Base-by-base conservation (phyloP, 2,888 invertebrate species). In the Phengaris alcon region DNA sequence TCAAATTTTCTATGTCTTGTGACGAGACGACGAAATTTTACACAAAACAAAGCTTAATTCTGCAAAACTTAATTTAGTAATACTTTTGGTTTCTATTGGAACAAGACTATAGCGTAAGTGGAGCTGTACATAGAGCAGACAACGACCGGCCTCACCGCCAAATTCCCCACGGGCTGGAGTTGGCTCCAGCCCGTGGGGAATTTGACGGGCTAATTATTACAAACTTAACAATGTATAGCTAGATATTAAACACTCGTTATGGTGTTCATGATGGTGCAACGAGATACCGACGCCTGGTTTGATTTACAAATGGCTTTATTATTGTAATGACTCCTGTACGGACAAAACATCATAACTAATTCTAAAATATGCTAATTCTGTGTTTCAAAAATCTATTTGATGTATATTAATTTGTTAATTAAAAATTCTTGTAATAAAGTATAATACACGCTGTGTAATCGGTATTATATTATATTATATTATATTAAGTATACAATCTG, bases 81-180 rank as follows among this genome's bases (percentile, higher is more conserved):
- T 59, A 44, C 6, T 12, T 64, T 64, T 64, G 64, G 64, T 64
- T 64, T 64, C 64, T 64, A 64, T 12, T 44, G 64, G 2, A 6
- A 2, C 13, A 13, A 22, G 35, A 64, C 51, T 15, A 51, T 70
- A 70, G 22, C n/a, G 10, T 51, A 22, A 51, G 70, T 48, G 15
- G 15, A 15, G 70, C 51, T 70, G 70, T 70, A 70, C 70, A 70
- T 48, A 70, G 70, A 70, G 51, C 51, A 10, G 15, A 51, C 69
- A 51, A 64, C 64, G 64, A 59, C 35, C 64, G 64, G 64, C 64
- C 64, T 64, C 13, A 44, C 48, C 1, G 48, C n/a, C n/a, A n/a
- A n/a, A n/a, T n/a, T n/a, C n/a, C n/a, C n/a, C n/a, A n/a, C n/a
- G n/a, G n/a, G n/a, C n/a, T n/a, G n/a, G n/a, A n/a, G n/a, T n/a